Evolutionary conservation across 2,888 invertebrate genomes (phyloP).

Genomic region (Rhingia rostrata): DNA sequence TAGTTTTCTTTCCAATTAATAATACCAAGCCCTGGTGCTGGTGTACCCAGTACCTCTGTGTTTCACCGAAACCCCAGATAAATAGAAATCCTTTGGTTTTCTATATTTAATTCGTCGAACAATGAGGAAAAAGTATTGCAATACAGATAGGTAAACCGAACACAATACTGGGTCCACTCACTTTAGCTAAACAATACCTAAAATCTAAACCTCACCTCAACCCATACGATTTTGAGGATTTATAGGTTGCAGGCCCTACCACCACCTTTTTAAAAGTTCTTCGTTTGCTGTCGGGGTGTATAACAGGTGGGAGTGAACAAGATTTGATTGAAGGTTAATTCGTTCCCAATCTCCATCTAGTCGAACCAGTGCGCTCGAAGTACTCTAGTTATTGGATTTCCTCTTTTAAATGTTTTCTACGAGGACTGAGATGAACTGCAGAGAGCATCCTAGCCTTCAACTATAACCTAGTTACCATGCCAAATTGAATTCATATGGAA

Average conservation of each 20-base stretch:
- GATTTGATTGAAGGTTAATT: constrained; percentile 12
- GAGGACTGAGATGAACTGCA: too few relatives aligned
- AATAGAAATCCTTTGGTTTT: not conserved
- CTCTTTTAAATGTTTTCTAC: too few relatives aligned
- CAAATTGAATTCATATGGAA: too few relatives aligned
- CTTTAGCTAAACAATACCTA: too few relatives aligned
- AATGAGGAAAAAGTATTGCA: not conserved
- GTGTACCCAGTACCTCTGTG: too few relatives aligned
- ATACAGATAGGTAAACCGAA: constrained; percentile 1
- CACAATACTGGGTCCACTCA: not conserved
- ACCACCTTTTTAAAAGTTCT: not conserved
- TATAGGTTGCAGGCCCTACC: not conserved
- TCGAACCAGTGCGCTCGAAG: too few relatives aligned
- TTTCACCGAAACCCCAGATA: too few relatives aligned
- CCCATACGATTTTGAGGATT: too few relatives aligned
- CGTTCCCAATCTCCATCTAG: constrained; percentile 1
- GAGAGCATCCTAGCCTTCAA: too few relatives aligned
- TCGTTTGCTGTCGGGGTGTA: not conserved
- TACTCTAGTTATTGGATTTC: too few relatives aligned
- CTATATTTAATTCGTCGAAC: not conserved
- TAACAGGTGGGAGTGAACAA: constrained; percentile 2
- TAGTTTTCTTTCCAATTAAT: constrained; percentile 3
- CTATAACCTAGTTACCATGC: too few relatives aligned
- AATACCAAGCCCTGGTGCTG: not conserved
- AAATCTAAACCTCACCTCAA: too few relatives aligned